phyloP scores from a whole-genome alignment of 2,797 vertebrate genomes.

The Pseudochromis fuscus region DNA sequence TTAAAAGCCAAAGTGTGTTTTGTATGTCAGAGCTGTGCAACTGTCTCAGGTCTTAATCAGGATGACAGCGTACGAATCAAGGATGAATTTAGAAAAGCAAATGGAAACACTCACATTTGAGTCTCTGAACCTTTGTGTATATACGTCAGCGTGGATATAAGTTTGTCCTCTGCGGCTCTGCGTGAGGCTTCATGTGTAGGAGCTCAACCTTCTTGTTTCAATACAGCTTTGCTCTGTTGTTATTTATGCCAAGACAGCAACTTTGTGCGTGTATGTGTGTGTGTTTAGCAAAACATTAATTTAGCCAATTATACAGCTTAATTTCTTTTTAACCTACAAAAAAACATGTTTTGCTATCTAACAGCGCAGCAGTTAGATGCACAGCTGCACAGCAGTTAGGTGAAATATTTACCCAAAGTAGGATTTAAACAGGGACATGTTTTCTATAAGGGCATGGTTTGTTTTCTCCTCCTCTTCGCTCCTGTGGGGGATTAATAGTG shows the following conservation, averaged over 20 bases:
- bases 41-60: constrained; percentile 79
- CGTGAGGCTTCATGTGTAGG: constrained; percentile 7
- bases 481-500: constrained; percentile 88
- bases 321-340: constrained; percentile 60
- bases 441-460: constrained; percentile 84
- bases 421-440: constrained; percentile 85
- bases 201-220: constrained; percentile 17
- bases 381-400: constrained; percentile 38
- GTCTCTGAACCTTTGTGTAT: constrained; percentile 32
- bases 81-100: constrained; percentile 67
- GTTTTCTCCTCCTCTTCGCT: constrained; percentile 86
- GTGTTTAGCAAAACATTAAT: constrained; percentile 51
- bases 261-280: constrained; percentile 26
- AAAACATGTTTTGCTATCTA: constrained; percentile 29
- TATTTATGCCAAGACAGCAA: constrained; percentile 32
- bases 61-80: constrained; percentile 71
- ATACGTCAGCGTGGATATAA: constrained; percentile 25
- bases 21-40: constrained; percentile 76
- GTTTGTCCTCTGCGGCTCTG: constrained; percentile 24
- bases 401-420: constrained; percentile 85
- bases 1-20: constrained; percentile 80
- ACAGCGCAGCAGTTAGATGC: constrained; percentile 49
- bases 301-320: constrained; percentile 65
- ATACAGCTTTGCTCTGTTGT: background rate
- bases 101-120: constrained; percentile 55